Evolutionary conservation across 2,797 vertebrate genomes (phyloP).

Genomic region (Okamejei kenojei): DNA sequence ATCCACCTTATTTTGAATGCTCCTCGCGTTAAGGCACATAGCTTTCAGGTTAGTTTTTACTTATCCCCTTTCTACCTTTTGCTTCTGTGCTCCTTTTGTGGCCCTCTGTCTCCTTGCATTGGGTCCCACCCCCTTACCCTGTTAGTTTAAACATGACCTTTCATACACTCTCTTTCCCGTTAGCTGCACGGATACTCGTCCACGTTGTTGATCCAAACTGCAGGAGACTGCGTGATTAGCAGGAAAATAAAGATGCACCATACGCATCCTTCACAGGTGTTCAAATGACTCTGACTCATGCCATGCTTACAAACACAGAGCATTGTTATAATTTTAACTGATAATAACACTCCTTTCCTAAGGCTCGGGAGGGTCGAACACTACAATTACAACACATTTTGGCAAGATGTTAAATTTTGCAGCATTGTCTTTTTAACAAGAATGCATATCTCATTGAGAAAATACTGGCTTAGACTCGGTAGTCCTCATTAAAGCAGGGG

Average conservation of each 20-base stretch:
- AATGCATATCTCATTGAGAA: not conserved
- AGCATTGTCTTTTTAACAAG: not conserved
- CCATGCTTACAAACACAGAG: not conserved
- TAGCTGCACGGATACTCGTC: no score
- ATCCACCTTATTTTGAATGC: no score
- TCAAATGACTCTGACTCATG: not conserved
- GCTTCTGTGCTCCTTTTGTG: no score
- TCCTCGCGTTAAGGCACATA: no score
- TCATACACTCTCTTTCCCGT: no score
- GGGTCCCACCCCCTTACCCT: no score
- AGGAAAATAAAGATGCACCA: not conserved
- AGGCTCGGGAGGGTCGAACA: not conserved
- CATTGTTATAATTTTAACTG: not conserved
- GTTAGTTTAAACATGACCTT: no score
- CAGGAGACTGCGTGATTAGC: not conserved
- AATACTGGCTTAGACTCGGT: not conserved
- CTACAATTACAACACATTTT: not conserved
- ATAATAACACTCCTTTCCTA: not conserved
- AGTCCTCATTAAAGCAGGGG: no score
- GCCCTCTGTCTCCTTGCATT: no score
- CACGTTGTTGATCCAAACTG: not conserved
- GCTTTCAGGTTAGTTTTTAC: no score
- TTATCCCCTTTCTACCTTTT: no score
- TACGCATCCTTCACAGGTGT: not conserved
- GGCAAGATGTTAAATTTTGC: not conserved